These are phyloP conservation scores for Fistularia tabacaria DNA, from an alignment of 2,797 vertebrate genomes.

Conservation along the genomic window DNA sequence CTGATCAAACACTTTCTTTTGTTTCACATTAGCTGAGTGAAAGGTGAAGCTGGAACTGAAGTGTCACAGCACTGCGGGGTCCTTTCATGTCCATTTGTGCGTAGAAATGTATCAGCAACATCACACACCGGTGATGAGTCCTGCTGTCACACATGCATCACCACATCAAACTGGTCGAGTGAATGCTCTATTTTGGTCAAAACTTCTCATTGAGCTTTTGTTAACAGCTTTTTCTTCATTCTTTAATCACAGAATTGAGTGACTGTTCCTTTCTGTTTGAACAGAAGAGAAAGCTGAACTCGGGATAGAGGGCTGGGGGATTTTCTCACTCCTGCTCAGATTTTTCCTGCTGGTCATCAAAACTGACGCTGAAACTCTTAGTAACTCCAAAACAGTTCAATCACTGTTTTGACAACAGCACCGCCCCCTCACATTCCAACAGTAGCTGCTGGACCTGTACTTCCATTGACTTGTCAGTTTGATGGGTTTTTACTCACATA, in stretches of 20 bases:
- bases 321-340: constrained; percentile 25
- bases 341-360: constrained; percentile 35
- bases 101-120: no score
- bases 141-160: constrained; percentile 11
- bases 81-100: no score
- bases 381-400: constrained; percentile 61
- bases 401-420: constrained; percentile 72
- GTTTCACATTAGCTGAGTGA: no score
- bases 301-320: not conserved
- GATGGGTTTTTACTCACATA: constrained; percentile 25
- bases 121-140: no score
- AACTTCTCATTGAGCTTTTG: constrained; percentile 30
- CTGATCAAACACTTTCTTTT: no score
- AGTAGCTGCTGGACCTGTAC: constrained; percentile 24
- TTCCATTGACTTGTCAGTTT: constrained; percentile 12
- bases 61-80: no score
- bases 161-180: constrained; percentile 1
- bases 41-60: no score
- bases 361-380: constrained; percentile 29
- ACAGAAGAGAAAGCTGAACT: constrained; percentile 5
- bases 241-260: no score
- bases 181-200: constrained; percentile 44
- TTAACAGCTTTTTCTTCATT: constrained; percentile 22
- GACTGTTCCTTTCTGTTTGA: not conserved
- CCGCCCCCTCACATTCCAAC: constrained; percentile 53